Conservation (phyloP, 2,888 invertebrate species). For the Brachyptera putata region DNA sequence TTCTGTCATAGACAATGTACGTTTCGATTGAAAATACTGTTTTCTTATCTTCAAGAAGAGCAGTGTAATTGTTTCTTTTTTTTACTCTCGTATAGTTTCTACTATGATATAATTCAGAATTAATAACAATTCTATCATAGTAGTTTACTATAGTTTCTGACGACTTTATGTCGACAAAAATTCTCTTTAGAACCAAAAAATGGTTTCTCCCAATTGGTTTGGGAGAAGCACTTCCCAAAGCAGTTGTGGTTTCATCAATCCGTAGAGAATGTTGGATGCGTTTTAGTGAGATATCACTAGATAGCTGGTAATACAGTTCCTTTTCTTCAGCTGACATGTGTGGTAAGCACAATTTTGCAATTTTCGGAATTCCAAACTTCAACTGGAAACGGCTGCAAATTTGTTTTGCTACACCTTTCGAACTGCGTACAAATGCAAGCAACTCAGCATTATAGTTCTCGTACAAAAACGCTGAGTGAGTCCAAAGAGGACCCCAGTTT, state of each 20-base stretch:
- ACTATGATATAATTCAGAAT: background rate
- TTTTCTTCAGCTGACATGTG: background rate
- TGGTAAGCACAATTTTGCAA: background rate
- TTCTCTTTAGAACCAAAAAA: background rate
- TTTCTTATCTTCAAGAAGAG: background rate
- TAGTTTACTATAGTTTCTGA: background rate
- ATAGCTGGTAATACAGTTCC: too few relatives aligned
- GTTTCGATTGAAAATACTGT: background rate
- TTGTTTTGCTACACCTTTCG: constrained; percentile 3
- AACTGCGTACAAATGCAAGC: constrained; percentile 1
- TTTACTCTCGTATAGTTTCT: background rate
- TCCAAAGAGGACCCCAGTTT: constrained; percentile 17
- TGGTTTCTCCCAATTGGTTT: background rate
- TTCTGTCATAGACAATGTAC: background rate
- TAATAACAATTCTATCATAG: background rate
- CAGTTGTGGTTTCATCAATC: background rate
- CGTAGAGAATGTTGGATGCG: background rate
- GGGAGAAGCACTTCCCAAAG: background rate
- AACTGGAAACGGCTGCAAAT: background rate
- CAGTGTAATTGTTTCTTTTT: background rate
- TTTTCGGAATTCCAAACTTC: background rate
- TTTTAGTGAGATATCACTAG: too few relatives aligned
- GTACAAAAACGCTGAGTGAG: constrained; percentile 11
- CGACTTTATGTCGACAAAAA: background rate
- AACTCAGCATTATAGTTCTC: constrained; percentile 7